Percentiles rank a stretch among this genome's conserved stretches.
Evolutionary conservation across 1,140 invertebrate genomes (phyloP).

Genomic region (Nasonia vitripennis): DNA sequence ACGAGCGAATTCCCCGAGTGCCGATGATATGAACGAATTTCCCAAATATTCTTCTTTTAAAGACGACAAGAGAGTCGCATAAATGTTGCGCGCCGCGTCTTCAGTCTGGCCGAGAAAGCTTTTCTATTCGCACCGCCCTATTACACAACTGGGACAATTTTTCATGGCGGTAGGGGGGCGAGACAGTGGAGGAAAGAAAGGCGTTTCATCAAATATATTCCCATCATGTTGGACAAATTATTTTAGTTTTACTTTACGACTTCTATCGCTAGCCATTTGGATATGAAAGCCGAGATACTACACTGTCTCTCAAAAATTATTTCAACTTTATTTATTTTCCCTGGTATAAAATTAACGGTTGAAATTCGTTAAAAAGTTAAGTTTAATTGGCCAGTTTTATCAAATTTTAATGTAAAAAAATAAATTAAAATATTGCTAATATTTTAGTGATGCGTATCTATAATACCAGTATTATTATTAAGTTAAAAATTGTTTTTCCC

Average conservation of each 20-base stretch:
- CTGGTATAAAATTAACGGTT: too few species aligned
- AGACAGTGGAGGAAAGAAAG: neutral
- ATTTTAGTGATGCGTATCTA: too few species aligned
- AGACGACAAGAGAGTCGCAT: neutral
- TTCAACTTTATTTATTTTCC: neutral
- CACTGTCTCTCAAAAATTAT: too few species aligned
- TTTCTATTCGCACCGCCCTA: neutral
- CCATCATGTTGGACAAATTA: neutral
- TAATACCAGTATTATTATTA: too few species aligned
- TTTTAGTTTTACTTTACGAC: neutral
- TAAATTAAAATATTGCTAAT: too few species aligned
- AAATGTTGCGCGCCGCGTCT: neutral
- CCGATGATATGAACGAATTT: conserved; percentile 22
- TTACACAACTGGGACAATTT: neutral
- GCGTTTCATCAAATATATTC: neutral
- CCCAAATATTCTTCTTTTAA: neutral
- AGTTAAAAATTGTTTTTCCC: too few species aligned
- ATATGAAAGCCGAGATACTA: too few species aligned
- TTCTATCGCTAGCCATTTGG: neutral
- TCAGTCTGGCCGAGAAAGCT: neutral
- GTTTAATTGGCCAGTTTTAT: too few species aligned
- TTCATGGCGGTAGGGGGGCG: neutral
- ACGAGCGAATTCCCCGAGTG: neutral
- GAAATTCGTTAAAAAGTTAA: too few species aligned
- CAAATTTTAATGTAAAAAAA: too few species aligned